Evolutionary conservation across 2,797 vertebrate genomes (phyloP), one percentile per base, ranked within the genome.

Genomic region (Urosaurus nigricauda): DNA sequence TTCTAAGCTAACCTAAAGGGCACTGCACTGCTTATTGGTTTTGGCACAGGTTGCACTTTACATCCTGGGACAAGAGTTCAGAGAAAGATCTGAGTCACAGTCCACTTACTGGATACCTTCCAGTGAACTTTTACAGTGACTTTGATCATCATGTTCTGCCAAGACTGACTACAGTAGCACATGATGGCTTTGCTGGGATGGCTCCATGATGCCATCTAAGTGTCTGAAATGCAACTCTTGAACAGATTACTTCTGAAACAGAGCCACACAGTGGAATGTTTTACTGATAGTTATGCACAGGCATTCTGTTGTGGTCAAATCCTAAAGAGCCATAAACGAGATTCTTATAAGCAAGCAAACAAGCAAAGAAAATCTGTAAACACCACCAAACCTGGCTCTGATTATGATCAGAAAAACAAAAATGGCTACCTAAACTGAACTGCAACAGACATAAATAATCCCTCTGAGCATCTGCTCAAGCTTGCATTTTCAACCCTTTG

Each of bases 141-240:
- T 37, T 56, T 58, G 82, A 73, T 87, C 58, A 70, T 82, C 71
- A 43, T 85, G 51, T 82, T 82, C 37, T 85, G 71, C 51, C 47
- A 73, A 26, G 43, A 65, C 47, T 83, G 79, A 63, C 63, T 79
- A 77, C 4, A 85, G 37, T 26, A 83, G 83, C 87, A 70, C 83
- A 88, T 77, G 60, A 86, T 60, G 24, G 68, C 37, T 85, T 87
- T 81, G 47, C 35, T 53, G 56, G 65, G 68, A 43, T 56, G 56
- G 43, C 43, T 80, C 35, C 70, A 51, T 43, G 40, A 85, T 77
- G 51, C 47, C 86, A 83, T 58, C 19, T 68, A 51, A 86, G 32
- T 71, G 19, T 7, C 53, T 68, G 16, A 26, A 82, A 32, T 53
- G 53, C 63, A 71, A 47, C 13, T 40, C 26, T 26, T 65, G 74